phyloP scores from a whole-genome alignment of 2,888 invertebrate genomes.

The Chelonus formosanus region DNA sequence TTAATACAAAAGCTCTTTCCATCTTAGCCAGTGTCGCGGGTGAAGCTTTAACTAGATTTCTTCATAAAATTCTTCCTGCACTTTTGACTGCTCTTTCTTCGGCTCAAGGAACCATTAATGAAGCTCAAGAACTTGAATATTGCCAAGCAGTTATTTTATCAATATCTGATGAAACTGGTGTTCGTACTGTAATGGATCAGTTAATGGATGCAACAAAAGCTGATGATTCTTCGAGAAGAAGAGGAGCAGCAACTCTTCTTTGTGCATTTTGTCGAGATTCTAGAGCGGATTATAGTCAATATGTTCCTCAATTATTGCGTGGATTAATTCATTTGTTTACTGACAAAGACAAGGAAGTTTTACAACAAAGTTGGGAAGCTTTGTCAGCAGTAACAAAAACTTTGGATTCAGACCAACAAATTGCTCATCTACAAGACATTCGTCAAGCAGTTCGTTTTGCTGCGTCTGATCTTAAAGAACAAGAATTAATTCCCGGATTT shows the following conservation, averaged over 20 bases:
- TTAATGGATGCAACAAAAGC: conserved; percentile 80
- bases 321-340: conserved; percentile 88
- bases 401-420: conserved; percentile 83
- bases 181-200: conserved; percentile 87
- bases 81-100: conserved; percentile 79
- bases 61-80: conserved; percentile 92
- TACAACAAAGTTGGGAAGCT: conserved; percentile 91
- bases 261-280: conserved; percentile 91
- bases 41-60: conserved; percentile 88
- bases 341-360: conserved; percentile 80
- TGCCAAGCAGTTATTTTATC: conserved; percentile 93
- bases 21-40: conserved; percentile 95
- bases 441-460: conserved; percentile 93
- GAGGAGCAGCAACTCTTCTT: conserved; percentile 86
- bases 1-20: conserved; percentile 92
- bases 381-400: conserved; percentile 89
- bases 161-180: conserved; percentile 86
- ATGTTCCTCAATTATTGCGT: conserved; percentile 87
- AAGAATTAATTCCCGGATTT: conserved; percentile 87
- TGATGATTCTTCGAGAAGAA: conserved; percentile 72
- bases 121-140: conserved; percentile 83
- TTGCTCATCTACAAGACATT: conserved; percentile 87
- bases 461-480: conserved; percentile 82
- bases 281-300: conserved; percentile 85
- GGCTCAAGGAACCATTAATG: conserved; percentile 74